A percentile compares a stretch with the other conserved stretches of the same genome.
Conservation (phyloP, 2,797 vertebrate species). For the Taeniopygia guttata region DNA sequence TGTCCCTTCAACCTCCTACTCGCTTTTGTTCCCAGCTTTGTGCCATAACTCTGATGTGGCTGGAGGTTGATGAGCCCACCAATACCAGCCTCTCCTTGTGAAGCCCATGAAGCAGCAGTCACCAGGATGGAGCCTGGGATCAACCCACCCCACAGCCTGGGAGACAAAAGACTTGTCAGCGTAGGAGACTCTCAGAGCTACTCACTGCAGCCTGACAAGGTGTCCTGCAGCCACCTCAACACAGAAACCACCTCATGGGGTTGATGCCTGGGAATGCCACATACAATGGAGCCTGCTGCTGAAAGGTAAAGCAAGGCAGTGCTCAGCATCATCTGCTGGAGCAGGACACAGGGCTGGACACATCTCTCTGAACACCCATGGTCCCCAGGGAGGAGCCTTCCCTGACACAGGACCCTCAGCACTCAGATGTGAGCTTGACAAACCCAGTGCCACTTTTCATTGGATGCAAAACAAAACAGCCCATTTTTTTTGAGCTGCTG, state of each 20-base stretch:
- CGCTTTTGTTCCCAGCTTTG: background rate
- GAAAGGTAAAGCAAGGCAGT: background rate
- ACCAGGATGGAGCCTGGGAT: background rate
- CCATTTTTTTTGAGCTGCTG: background rate
- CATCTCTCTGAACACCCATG: rapidly evolving
- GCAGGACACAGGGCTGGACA: background rate
- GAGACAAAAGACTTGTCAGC: background rate
- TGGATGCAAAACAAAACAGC: background rate
- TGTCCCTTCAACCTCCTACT: background rate
- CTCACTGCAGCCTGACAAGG: background rate
- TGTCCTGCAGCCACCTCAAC: background rate
- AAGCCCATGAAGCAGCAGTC: background rate
- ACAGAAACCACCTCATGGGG: background rate
- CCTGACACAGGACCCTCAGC: background rate
- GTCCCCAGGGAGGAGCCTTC: background rate
- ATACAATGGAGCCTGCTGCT: background rate
- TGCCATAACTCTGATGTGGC: background rate
- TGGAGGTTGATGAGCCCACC: background rate
- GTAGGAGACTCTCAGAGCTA: background rate
- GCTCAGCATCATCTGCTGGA: background rate
- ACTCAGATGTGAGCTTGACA: background rate
- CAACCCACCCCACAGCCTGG: background rate
- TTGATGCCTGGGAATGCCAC: background rate
- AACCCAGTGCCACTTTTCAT: background rate
- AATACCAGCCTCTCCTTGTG: background rate